Evolutionary conservation across 1,140 invertebrate species (phyloP).

Genomic region (Idris sp.): DNA sequence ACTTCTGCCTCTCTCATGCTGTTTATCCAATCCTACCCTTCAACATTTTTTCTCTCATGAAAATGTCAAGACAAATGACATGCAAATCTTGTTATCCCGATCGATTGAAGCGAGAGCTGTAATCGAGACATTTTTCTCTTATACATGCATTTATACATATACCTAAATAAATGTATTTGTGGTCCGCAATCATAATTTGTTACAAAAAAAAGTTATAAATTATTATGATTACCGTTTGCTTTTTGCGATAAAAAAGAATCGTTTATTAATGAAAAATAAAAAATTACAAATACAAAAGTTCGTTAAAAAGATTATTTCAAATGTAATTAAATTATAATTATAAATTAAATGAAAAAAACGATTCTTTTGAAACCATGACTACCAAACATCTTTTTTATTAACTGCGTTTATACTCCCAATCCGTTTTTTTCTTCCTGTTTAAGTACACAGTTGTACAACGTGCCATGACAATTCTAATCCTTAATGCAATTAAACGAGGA

Average conservation of each 20-base stretch:
- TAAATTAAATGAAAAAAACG: too few species aligned
- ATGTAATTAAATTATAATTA: too few species aligned
- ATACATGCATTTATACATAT: conserved; percentile 17
- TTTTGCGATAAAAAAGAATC: too few species aligned
- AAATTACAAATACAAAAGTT: too few species aligned
- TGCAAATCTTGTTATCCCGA: conserved; percentile 36
- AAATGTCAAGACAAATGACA: conserved; percentile 25
- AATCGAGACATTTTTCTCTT: conserved; percentile 27
- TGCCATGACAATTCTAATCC: conserved; percentile 51
- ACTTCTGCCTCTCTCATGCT: conserved; percentile 30
- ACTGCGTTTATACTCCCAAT: conserved; percentile 22
- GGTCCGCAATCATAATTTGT: conserved; percentile 30
- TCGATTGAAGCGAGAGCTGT: conserved; percentile 14
- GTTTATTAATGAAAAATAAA: too few species aligned
- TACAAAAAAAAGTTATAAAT: not conserved
- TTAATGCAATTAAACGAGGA: conserved; percentile 56
- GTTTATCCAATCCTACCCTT: conserved; percentile 31
- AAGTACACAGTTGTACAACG: conserved; percentile 44
- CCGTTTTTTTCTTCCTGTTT: conserved; percentile 30
- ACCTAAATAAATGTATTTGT: too few species aligned
- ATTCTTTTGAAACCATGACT: too few species aligned
- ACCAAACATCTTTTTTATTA: conserved; percentile 28
- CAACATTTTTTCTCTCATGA: conserved; percentile 35
- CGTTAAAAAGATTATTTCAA: too few species aligned
- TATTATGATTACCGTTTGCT: too few species aligned